Evolutionary conservation across 2,113 vertebrate genomes (phyloP).

Genomic region (Maccullochella peelii): DNA sequence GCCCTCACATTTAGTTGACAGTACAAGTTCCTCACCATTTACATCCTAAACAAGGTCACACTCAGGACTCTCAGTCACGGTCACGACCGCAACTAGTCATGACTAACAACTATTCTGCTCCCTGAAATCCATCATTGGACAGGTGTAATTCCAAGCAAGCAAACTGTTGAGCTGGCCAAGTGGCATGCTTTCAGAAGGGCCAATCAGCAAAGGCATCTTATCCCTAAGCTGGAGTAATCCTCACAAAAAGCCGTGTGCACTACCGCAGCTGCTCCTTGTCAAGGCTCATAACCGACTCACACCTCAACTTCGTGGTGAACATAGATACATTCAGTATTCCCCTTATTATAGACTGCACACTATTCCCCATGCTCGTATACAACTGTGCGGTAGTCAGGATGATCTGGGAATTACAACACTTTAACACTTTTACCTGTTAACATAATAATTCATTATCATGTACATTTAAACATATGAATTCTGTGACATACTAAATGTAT

Average conservation of each 20-base stretch:
- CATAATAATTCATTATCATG: background rate
- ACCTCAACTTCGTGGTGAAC: slow-evolving; percentile 24
- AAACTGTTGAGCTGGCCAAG: slow-evolving; percentile 72
- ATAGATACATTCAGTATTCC: slow-evolving; percentile 11
- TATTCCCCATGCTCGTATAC: background rate
- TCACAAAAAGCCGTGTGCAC: slow-evolving; percentile 59
- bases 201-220: slow-evolving; percentile 73
- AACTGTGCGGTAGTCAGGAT: background rate
- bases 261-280: slow-evolving; percentile 48
- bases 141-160: slow-evolving; percentile 64
- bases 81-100: slow-evolving; percentile 21
- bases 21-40: slow-evolving; percentile 34
- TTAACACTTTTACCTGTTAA: background rate
- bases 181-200: slow-evolving; percentile 69
- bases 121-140: slow-evolving; percentile 53
- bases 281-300: slow-evolving; percentile 26
- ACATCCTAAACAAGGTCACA: slow-evolving; percentile 50
- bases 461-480: slow-evolving; percentile 10
- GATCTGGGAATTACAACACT: slow-evolving; percentile 4
- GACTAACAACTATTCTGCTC: too few relatives aligned
- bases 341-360: background rate
- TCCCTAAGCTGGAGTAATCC: slow-evolving; percentile 79
- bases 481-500: background rate
- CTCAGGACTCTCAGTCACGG: slow-evolving; percentile 3
- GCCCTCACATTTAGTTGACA: slow-evolving; percentile 39